Percentiles rank a stretch among this genome's conserved stretches.
Evolutionary conservation across 2,113 vertebrate genomes (phyloP).

Genomic region (Apeltes quadracus): DNA sequence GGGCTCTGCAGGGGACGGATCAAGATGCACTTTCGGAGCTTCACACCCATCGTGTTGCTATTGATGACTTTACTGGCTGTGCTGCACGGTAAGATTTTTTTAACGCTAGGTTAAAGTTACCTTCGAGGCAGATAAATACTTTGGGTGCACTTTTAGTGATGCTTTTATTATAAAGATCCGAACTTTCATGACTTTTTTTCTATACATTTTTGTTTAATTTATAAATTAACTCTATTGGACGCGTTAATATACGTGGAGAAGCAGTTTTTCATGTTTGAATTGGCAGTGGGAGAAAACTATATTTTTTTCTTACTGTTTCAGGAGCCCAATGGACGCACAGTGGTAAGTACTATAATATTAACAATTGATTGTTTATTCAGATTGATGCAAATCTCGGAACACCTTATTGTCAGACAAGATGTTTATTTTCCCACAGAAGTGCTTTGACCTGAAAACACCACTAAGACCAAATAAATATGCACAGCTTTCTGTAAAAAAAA

Average conservation of each 20-base stretch:
- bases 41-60: constrained; percentile 34
- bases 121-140: not conserved
- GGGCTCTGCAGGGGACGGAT: constrained; percentile 15
- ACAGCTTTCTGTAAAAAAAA: not conserved
- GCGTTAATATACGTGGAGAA: not conserved
- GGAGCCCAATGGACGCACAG: constrained; percentile 88
- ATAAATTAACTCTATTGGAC: not conserved
- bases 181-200: not conserved
- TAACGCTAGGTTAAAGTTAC: not conserved
- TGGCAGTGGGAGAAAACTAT: not conserved
- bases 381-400: constrained; percentile 2
- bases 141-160: not conserved
- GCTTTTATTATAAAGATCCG: not conserved
- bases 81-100: constrained; percentile 59
- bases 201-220: not conserved
- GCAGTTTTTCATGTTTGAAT: constrained; percentile 3
- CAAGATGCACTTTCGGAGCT: constrained; percentile 55
- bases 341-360: constrained; percentile 82
- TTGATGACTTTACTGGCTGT: constrained; percentile 38
- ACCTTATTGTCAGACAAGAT: not conserved
- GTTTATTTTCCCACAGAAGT: not conserved
- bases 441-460: not conserved
- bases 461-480: not conserved
- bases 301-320: constrained; percentile 73
- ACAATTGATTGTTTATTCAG: not conserved